A percentile compares a stretch with the other conserved stretches of the same genome.
phyloP scores from a whole-genome alignment of 2,113 vertebrate genomes.

The Emydocephalus ijimae region DNA sequence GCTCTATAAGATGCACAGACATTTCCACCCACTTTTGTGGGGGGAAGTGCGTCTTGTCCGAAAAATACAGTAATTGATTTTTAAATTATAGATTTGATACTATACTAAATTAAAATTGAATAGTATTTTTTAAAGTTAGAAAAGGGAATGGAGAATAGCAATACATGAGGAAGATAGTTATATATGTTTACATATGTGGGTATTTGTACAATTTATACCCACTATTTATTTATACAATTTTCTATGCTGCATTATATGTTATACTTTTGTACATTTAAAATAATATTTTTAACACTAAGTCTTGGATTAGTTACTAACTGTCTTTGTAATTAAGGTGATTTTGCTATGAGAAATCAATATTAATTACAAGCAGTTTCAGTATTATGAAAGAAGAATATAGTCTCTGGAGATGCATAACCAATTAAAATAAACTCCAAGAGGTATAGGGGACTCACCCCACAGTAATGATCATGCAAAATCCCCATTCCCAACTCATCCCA shows the following conservation, averaged over 20 bases:
- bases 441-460: background rate
- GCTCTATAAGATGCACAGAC: too few relatives aligned
- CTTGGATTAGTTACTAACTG: background rate
- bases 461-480: too few relatives aligned
- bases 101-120: background rate
- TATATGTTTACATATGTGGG: background rate
- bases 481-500: too few relatives aligned
- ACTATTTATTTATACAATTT: background rate
- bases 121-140: background rate
- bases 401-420: background rate
- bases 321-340: background rate
- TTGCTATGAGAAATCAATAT: background rate
- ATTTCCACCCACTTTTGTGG: too few relatives aligned
- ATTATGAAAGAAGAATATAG: background rate
- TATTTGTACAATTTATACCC: background rate
- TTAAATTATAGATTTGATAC: background rate
- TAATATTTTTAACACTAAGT: background rate
- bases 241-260: background rate
- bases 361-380: background rate
- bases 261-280: background rate
- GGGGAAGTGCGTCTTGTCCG: too few relatives aligned
- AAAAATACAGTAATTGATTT: background rate
- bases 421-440: conserved; percentile 2
- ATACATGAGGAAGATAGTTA: background rate
- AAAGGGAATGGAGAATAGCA: background rate